Conservation (phyloP, 2,888 invertebrate species). For the Drosophila mettleri region DNA sequence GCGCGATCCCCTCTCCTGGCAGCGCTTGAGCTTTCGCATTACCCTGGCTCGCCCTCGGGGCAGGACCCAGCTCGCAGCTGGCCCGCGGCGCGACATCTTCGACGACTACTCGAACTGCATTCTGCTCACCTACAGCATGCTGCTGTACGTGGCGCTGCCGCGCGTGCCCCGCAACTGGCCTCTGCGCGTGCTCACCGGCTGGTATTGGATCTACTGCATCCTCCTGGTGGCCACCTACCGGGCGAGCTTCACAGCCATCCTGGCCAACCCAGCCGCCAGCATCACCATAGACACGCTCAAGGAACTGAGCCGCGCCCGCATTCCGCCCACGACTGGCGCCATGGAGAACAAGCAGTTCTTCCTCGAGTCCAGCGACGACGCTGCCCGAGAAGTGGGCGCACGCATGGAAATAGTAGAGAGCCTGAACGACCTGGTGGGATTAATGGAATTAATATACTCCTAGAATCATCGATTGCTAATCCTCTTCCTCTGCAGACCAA, state of each 20-base stretch:
- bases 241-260: constrained; percentile 93
- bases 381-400: constrained; percentile 88
- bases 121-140: constrained; percentile 92
- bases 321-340: constrained; percentile 90
- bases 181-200: constrained; percentile 91
- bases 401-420: constrained; percentile 88
- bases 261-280: constrained; percentile 92
- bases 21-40: constrained; percentile 71
- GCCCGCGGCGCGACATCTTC: constrained; percentile 87
- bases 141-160: constrained; percentile 91
- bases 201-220: constrained; percentile 95
- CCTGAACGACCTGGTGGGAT: constrained; percentile 87
- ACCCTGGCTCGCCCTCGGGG: constrained; percentile 62
- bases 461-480: not conserved
- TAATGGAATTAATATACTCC: not conserved
- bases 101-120: constrained; percentile 90
- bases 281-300: constrained; percentile 92
- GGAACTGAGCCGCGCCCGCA: constrained; percentile 88
- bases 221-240: constrained; percentile 92
- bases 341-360: constrained; percentile 90
- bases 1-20: constrained; percentile 27
- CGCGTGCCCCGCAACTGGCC: constrained; percentile 92
- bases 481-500: constrained; percentile 79
- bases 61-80: not conserved
- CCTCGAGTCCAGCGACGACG: constrained; percentile 88